phyloP scores from a whole-genome alignment of 2,797 vertebrate genomes.

The Rhynchonycteris naso region DNA sequence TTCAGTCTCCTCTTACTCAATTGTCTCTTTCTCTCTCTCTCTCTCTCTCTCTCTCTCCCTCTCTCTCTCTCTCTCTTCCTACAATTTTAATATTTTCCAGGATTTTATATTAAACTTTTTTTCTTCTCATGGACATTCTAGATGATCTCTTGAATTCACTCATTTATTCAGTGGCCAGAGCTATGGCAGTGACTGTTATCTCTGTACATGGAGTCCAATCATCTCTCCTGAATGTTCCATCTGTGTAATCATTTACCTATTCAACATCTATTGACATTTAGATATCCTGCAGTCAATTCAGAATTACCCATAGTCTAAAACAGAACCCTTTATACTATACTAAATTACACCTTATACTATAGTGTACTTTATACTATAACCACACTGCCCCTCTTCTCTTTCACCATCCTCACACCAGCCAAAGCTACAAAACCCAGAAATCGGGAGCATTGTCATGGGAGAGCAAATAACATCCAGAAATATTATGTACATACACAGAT shows the following conservation, averaged over 20 bases:
- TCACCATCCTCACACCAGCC: neutral
- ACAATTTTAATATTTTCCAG: neutral
- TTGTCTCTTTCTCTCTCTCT: neutral
- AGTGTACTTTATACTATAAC: neutral
- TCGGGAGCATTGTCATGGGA: neutral
- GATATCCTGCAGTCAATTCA: conserved; percentile 28
- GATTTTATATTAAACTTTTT: neutral
- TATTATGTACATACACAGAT: neutral
- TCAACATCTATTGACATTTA: neutral
- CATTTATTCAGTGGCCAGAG: neutral
- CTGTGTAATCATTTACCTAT: neutral
- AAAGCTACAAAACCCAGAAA: neutral
- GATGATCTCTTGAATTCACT: neutral
- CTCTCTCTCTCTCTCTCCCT: neutral
- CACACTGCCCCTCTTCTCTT: neutral
- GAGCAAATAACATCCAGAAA: neutral
- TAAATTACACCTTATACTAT: neutral
- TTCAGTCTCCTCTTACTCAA: neutral
- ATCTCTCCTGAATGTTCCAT: neutral
- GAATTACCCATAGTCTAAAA: neutral
- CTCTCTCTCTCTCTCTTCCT: neutral
- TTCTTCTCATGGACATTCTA: neutral
- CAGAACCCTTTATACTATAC: neutral
- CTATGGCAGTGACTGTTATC: neutral
- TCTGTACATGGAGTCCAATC: neutral